phyloP scores from a whole-genome alignment of 2,888 invertebrate genomes.

The Prenolepis imparis region DNA sequence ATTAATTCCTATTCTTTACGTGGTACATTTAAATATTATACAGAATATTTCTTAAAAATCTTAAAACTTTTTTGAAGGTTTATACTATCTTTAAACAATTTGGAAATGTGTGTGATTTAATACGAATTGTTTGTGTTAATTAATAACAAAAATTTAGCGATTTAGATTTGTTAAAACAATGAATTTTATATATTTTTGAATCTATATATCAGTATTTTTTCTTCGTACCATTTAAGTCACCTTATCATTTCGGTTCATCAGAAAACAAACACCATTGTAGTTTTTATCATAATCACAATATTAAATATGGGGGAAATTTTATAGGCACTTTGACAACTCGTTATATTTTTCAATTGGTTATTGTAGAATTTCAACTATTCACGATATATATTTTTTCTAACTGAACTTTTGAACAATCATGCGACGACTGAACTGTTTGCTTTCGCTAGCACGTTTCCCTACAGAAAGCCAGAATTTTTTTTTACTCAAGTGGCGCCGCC shows the following conservation, averaged over 20 bases:
- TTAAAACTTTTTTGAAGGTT: background rate
- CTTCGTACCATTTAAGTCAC: no score
- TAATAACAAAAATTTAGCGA: background rate
- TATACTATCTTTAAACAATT: background rate
- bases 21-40: background rate
- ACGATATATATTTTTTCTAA: background rate
- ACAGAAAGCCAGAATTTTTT: background rate
- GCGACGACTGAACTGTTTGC: background rate
- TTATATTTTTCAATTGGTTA: background rate
- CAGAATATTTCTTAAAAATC: background rate
- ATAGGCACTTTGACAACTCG: background rate
- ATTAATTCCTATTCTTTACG: background rate
- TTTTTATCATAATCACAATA: background rate
- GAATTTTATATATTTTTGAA: constrained; percentile 14
- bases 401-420: background rate
- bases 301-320: background rate
- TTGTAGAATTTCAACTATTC: background rate
- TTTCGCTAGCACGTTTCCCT: background rate
- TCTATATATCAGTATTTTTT: background rate
- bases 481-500: constrained; percentile 40
- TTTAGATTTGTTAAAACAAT: background rate
- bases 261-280: background rate
- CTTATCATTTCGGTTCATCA: background rate
- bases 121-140: background rate
- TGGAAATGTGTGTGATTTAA: background rate